phyloP scores from a whole-genome alignment of 2,888 invertebrate species.

The Noctua comes region DNA sequence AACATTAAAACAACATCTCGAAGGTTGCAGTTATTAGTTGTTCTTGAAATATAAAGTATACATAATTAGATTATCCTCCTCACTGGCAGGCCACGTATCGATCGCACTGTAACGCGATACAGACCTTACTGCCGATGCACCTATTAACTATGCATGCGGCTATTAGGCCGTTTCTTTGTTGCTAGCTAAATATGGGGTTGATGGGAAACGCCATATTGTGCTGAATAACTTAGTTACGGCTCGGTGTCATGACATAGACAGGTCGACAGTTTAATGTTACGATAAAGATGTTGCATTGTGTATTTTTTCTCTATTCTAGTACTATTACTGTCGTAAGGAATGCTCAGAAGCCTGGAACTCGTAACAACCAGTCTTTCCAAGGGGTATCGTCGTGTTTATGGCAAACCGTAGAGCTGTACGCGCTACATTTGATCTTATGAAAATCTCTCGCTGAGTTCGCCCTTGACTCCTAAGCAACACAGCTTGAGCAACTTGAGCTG shows the following conservation, averaged over 20 bases:
- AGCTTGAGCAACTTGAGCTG: no score
- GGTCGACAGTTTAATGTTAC: neutral
- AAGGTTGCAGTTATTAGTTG: constrained; percentile 35
- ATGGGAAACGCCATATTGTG: constrained; percentile 8
- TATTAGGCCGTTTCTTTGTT: constrained; percentile 36
- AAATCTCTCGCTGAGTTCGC: no score
- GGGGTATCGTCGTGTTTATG: neutral
- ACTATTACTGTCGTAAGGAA: neutral
- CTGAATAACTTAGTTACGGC: neutral
- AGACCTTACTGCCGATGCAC: constrained; percentile 37
- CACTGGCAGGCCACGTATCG: constrained; percentile 21
- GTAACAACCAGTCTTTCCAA: neutral
- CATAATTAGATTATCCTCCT: constrained; percentile 49
- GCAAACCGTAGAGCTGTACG: no score
- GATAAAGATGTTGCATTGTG: neutral
- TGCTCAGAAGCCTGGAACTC: neutral
- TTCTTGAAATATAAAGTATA: constrained; percentile 39
- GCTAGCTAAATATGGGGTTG: constrained; percentile 26
- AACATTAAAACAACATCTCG: constrained; percentile 27
- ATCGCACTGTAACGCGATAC: constrained; percentile 23
- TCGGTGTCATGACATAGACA: no score
- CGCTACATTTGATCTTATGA: no score
- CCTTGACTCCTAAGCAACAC: no score
- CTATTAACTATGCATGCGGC: constrained; percentile 38
- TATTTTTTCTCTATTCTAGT: neutral